Base-by-base conservation (phyloP, 1,140 invertebrate species). In the Drosophila navojoa region DNA sequence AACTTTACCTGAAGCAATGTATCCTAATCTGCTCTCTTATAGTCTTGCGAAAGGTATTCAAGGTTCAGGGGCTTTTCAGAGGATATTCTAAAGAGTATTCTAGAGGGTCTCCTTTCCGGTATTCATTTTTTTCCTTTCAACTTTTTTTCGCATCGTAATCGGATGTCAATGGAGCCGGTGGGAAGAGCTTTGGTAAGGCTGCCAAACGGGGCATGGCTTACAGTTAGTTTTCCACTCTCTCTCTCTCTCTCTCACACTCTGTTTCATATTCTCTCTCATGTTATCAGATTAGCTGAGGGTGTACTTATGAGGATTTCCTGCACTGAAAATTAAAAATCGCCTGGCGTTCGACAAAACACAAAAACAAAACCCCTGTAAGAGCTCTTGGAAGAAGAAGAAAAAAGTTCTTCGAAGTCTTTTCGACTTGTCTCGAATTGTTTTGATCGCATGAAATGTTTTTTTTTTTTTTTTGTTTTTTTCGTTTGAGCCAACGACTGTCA, bases 401-500 rank as follows among this genome's bases (percentile, higher is more conserved):
- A 58, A 53, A 58, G 58, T 61, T 74, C 53, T 70, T 44, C 38
- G 19, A 52, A 32, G 29, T 52, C 45, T 72, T 29, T 13, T 63
- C 52, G 49, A 67, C 67, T 70, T 38, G 38, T 29, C 19, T 61
- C 57, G 29, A 40, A 53, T 50, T 22, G 32, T 64, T 64, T 55
- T 55, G 52, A 45, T 42, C 35, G 54, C 42, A 45, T 44, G 40
- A n/a, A 66, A 44, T 35, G 25, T 58, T 44, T 63, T 22, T 22
- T 22, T 22, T 19, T 19, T 19, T 19, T 50, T 58, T 57, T 19
- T 35, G 16, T 58, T 44, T 63, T 50, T 58, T 53, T 57, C 19
- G 32, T 67, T 59, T 35, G 32, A 45, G 62, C 19, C 57, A 52
- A 72, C 75, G 81, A 78, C 71, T 79, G 81, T 85, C 81, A 85